Conservation (phyloP, 2,797 vertebrate species). For the Anas georgica region DNA sequence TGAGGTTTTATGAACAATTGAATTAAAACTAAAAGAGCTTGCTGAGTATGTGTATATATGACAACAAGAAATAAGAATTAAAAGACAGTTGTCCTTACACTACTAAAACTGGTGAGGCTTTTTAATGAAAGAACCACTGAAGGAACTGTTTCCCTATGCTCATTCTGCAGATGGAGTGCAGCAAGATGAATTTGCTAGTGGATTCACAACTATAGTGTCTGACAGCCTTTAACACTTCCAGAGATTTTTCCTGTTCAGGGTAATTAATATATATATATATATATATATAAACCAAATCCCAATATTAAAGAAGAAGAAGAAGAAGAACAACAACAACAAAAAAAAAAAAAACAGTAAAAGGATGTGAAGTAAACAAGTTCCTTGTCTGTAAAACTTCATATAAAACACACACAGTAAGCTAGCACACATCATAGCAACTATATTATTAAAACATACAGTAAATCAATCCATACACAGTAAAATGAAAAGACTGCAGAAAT, state of each 20-base stretch:
- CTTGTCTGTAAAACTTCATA: neutral
- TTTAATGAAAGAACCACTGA: neutral
- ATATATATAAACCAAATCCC: neutral
- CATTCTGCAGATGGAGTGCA: neutral
- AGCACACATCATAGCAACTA: neutral
- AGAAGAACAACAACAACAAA: too few species aligned
- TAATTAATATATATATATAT: neutral
- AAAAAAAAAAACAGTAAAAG: conserved; percentile 9
- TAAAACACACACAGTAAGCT: neutral
- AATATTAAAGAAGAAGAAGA: neutral
- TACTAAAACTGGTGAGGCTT: neutral
- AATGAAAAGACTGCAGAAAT: conserved; percentile 9
- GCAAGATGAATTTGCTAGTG: conserved; percentile 19
- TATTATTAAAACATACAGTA: neutral
- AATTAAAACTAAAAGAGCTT: neutral
- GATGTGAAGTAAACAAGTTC: conserved; percentile 13
- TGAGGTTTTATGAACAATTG: neutral
- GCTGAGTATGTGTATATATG: neutral
- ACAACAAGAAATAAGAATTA: neutral
- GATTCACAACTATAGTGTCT: neutral
- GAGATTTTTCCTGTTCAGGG: conserved; percentile 21
- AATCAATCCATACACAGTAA: neutral
- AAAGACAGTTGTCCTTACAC: neutral
- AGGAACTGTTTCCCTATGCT: neutral
- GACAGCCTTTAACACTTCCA: neutral